Base-by-base conservation (phyloP, 2,888 invertebrate species). In the Vandiemenella viatica region DNA sequence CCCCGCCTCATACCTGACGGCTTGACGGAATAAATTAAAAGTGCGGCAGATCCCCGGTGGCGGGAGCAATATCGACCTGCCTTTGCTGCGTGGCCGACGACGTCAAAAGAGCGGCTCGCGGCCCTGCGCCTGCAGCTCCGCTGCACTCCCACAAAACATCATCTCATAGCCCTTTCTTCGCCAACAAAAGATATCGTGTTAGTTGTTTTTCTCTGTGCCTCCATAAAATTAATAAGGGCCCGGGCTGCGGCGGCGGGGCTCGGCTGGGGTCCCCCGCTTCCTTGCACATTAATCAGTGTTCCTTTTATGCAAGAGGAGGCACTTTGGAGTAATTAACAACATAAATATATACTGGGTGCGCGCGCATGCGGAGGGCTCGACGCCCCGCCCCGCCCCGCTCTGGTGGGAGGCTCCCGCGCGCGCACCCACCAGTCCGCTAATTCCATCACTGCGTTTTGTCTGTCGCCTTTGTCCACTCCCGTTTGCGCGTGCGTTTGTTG, bases 251-350 rank as follows among this genome's bases (percentile, higher is more conserved):
- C n/a, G 10, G 13, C 15, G 42, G 42, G 42, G 21, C 37, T 20
- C 23, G 16, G 21, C 16, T 20, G 17, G 26, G 17, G 18, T 32
- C 18, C 26, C 43, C 20, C 16, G 32, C 44, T 38, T 49, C 44
- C 48, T 45, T 49, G 47, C 49, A 45, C 45, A 49, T 49, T 49
- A 49, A 49, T 49, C 49, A 49, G 23, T 43, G 26, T 49, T 23
- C 40, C 49, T 49, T 49, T 49, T 45, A 49, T 19, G 44, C 15
- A 44, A 37, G 37, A 45, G 47, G 23, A 50, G 50, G 50, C 50
- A 50, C 50, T 50, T 50, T 50, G 46, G 46, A 47, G 44, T 50
- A 50, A 50, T 50, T 50, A 50, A 50, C 50, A 50, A 50, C 50
- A 50, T 50, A 50, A 47, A 50, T 47, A 47, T 50, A 50, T 40